phyloP scores from a whole-genome alignment of 2,113 vertebrate genomes.

The Pan troglodytes region DNA sequence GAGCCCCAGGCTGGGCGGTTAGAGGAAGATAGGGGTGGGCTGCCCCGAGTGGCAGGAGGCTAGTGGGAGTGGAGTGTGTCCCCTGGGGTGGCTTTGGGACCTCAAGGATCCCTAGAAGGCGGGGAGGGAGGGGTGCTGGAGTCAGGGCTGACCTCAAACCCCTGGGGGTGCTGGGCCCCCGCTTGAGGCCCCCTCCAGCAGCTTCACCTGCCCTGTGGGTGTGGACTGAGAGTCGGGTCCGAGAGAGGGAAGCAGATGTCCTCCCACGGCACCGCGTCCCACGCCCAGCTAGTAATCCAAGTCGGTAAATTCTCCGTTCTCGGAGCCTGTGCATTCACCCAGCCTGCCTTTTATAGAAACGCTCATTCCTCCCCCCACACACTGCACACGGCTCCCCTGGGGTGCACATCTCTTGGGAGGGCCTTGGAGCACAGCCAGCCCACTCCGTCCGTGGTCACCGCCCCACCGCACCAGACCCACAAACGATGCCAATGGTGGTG shows the following conservation, averaged over 20 bases:
- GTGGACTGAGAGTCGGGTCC: background rate
- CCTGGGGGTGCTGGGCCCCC: background rate
- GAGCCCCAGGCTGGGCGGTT: no score
- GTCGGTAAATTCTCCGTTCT: background rate
- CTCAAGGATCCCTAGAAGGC: background rate
- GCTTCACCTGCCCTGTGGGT: background rate
- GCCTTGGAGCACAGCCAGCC: background rate
- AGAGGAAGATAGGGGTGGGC: background rate
- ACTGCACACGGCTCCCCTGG: constrained; percentile 14
- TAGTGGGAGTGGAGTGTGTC: background rate
- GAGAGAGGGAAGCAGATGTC: background rate
- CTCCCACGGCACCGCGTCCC: background rate
- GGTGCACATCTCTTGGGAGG: background rate
- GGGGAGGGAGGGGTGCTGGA: background rate
- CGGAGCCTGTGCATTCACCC: background rate
- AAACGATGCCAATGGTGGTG: background rate
- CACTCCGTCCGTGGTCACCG: background rate
- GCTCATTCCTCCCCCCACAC: constrained; percentile 4
- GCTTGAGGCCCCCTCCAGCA: background rate
- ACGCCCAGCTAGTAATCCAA: background rate
- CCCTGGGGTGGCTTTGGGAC: background rate
- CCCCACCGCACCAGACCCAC: background rate
- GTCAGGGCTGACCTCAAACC: no score
- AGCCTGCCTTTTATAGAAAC: constrained; percentile 71
- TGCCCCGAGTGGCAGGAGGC: background rate